Percentiles rank a stretch among this genome's conserved stretches.
phyloP scores from a whole-genome alignment of 2,888 invertebrate genomes.

The Bombylius discolor region DNA sequence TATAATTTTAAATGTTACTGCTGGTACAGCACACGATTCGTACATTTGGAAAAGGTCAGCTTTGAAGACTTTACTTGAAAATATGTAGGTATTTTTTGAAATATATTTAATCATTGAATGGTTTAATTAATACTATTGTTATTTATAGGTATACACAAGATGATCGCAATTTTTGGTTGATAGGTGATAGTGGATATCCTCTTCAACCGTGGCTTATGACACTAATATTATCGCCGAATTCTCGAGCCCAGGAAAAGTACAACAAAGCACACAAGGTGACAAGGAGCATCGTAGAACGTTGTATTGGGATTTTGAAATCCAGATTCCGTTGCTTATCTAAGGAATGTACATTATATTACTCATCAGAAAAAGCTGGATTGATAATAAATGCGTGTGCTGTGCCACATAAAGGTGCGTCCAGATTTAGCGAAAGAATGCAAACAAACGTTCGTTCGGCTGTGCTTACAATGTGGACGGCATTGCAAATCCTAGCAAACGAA shows the following conservation, averaged over 20 bases:
- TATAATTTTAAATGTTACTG: background rate
- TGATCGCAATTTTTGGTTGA: slow-evolving; percentile 6
- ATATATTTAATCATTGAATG: background rate
- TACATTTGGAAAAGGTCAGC: slow-evolving; percentile 6
- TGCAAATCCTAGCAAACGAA: too few relatives aligned
- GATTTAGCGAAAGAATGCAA: too few relatives aligned
- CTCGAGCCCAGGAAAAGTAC: background rate
- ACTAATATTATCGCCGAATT: background rate
- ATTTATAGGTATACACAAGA: background rate
- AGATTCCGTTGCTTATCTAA: background rate
- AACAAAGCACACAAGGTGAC: background rate
- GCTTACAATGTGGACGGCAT: too few relatives aligned
- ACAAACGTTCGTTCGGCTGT: too few relatives aligned
- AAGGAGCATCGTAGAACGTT: background rate
- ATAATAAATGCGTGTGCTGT: slow-evolving; percentile 1
- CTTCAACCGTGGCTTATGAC: slow-evolving; percentile 5
- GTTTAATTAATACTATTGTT: too few relatives aligned
- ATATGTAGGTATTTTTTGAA: background rate
- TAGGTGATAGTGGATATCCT: slow-evolving; percentile 11
- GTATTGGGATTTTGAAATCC: background rate
- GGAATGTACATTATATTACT: background rate
- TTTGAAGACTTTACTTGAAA: too few relatives aligned
- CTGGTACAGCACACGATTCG: slow-evolving; percentile 4
- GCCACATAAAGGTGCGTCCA: too few relatives aligned
- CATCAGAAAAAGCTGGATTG: background rate